Evolutionary conservation across 2,888 invertebrate species (phyloP).

Genomic region (Tipula helvola): DNA sequence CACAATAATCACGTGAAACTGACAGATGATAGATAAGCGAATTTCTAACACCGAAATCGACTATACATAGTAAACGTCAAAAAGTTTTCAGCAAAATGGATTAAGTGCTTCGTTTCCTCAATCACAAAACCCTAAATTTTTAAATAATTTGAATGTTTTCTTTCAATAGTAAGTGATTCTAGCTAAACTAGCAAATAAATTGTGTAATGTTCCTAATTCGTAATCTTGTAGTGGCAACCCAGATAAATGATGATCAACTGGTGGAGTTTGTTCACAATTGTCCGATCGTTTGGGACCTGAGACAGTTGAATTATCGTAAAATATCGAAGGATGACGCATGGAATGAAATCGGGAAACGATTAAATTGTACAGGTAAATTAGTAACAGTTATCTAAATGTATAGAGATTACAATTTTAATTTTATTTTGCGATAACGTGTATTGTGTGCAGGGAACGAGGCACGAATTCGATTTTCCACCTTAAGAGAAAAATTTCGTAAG

Average conservation of each 20-base stretch:
- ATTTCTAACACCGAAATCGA: neutral
- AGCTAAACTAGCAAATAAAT: neutral
- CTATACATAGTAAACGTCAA: neutral
- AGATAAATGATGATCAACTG: neutral
- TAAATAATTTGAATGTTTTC: neutral
- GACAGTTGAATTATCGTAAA: neutral
- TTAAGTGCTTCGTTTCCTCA: neutral
- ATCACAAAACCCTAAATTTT: neutral
- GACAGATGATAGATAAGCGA: neutral
- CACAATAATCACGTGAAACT: neutral
- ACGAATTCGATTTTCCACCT: constrained; percentile 4
- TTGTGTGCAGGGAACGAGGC: neutral
- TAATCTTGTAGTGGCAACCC: neutral
- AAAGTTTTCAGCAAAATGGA: neutral
- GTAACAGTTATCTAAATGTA: neutral
- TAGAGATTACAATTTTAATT: neutral
- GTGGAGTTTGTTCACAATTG: neutral
- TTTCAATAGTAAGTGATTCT: neutral
- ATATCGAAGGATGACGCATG: neutral
- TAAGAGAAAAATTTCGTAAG: neutral
- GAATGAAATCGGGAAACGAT: neutral
- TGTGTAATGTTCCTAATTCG: neutral
- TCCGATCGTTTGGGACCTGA: constrained; percentile 4
- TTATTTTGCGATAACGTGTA: neutral
- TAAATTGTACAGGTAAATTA: constrained; percentile 8